Percentiles rank a stretch among this genome's conserved stretches.
phyloP scores from a whole-genome alignment of 23 tunicate species.

The Halocynthia roretzi region DNA sequence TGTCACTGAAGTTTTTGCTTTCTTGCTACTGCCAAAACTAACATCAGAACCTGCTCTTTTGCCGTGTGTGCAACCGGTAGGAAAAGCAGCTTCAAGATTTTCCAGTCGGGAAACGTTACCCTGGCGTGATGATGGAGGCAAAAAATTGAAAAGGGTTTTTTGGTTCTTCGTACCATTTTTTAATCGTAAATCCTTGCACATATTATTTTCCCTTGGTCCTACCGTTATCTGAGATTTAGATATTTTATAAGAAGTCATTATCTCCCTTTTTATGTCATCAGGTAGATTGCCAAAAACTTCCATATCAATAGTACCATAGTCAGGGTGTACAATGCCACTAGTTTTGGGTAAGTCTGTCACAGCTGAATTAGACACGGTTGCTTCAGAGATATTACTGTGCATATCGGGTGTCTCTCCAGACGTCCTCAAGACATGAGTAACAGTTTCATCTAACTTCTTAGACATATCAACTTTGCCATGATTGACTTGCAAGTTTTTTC shows the following conservation, averaged over 20 bases:
- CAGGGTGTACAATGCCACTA: conserved; percentile 13
- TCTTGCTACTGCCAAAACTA: neutral
- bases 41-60: conserved; percentile 5
- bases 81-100: neutral
- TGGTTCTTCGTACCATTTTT: neutral
- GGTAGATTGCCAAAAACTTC: conserved; percentile 67
- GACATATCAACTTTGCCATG: too few species aligned
- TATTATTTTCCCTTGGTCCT: neutral
- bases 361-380: too few species aligned
- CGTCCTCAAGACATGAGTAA: too few species aligned
- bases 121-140: neutral
- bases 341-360: neutral
- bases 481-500: too few species aligned
- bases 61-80: neutral
- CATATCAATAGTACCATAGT: conserved; percentile 56
- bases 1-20: conserved; percentile 8
- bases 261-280: conserved; percentile 51
- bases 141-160: conserved; percentile 14
- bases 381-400: too few species aligned
- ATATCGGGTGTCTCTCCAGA: too few species aligned
- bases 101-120: neutral
- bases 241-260: conserved; percentile 20
- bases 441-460: too few species aligned
- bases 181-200: too few species aligned
- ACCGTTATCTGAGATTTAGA: neutral